Conservation (phyloP, 1,140 invertebrate species). For the Eufriesea mexicana region DNA sequence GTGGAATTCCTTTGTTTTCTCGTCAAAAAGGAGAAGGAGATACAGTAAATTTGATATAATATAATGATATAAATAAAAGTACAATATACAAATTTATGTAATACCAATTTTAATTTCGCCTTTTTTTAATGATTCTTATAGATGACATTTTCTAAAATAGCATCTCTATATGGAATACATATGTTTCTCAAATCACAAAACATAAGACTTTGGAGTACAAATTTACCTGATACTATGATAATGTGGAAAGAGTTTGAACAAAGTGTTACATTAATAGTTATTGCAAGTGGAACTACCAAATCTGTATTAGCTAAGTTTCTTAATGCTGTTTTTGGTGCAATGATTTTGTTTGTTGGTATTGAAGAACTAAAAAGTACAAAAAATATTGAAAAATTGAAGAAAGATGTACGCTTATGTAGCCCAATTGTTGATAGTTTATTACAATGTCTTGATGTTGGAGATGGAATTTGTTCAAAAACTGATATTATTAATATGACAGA, state of each 20-base stretch:
- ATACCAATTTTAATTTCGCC: background rate
- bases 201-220: conserved; percentile 85
- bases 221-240: conserved; percentile 87
- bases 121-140: conserved; percentile 77
- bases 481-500: conserved; percentile 86
- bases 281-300: conserved; percentile 86
- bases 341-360: conserved; percentile 90
- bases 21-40: conserved; percentile 87
- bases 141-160: conserved; percentile 90
- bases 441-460: conserved; percentile 87
- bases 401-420: conserved; percentile 89
- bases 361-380: conserved; percentile 89
- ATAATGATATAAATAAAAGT: conserved; percentile 21
- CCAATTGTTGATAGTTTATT: conserved; percentile 88
- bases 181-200: conserved; percentile 90
- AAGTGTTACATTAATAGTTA: conserved; percentile 86
- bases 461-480: conserved; percentile 83
- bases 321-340: conserved; percentile 88
- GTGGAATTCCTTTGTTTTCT: conserved; percentile 88
- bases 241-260: conserved; percentile 90
- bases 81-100: conserved; percentile 15
- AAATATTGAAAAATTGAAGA: conserved; percentile 90
- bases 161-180: conserved; percentile 92
- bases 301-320: conserved; percentile 85
- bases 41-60: conserved; percentile 79